These are phyloP conservation scores for Cheumatopsyche charites DNA, from an alignment of 1,140 invertebrate species.

Conservation along the genomic window DNA sequence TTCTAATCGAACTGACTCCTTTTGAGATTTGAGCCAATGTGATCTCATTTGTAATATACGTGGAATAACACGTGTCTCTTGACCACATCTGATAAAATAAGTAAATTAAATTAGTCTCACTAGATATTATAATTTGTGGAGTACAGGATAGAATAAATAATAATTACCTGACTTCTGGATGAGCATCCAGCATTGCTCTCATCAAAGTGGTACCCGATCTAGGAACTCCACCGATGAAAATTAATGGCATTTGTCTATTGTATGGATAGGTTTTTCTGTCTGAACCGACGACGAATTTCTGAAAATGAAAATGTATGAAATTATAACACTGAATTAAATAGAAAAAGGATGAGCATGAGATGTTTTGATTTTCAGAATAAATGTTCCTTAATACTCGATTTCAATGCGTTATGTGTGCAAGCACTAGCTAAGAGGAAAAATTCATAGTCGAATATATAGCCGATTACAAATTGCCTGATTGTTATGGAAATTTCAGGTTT, in stretches of 20 bases:
- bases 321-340: background rate
- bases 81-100: constrained; percentile 78
- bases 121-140: background rate
- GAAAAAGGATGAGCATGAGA: background rate
- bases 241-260: constrained; percentile 87
- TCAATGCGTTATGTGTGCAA: no score
- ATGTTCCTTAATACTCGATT: background rate
- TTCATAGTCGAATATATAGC: background rate
- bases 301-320: constrained; percentile 51
- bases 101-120: background rate
- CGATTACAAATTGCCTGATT: constrained; percentile 23
- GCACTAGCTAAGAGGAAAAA: no score
- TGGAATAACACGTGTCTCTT: constrained; percentile 97
- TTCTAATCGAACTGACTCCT: constrained; percentile 84
- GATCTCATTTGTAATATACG: constrained; percentile 89
- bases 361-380: background rate
- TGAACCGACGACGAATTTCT: constrained; percentile 68
- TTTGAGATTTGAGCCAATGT: constrained; percentile 92
- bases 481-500: constrained; percentile 27
- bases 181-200: constrained; percentile 97
- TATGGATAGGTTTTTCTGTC: constrained; percentile 74
- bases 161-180: constrained; percentile 91
- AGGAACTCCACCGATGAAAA: constrained; percentile 97
- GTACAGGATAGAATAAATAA: background rate
- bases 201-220: constrained; percentile 96